phyloP scores from a whole-genome alignment of 1,140 invertebrate genomes.

The Papilio glaucus region DNA sequence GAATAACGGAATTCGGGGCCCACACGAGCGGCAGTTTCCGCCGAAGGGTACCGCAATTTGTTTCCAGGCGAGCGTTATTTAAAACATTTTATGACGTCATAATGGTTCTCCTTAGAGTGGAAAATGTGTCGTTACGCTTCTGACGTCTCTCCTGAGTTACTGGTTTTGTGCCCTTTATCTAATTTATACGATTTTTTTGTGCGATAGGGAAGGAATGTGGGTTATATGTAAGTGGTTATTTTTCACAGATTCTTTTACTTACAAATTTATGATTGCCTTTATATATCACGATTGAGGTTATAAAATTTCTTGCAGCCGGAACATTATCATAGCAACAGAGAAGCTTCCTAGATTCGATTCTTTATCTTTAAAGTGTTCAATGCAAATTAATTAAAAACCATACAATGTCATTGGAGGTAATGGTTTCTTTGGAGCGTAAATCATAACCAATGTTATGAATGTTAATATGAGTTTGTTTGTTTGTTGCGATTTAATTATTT shows the following conservation, averaged over 20 bases:
- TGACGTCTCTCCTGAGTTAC: constrained; percentile 13
- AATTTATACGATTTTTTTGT: neutral
- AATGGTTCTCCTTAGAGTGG: constrained; percentile 17
- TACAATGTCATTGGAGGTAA: no score
- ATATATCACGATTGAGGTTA: neutral
- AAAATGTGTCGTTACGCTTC: constrained; percentile 10
- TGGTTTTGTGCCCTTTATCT: neutral
- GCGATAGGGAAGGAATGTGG: neutral
- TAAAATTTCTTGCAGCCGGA: no score
- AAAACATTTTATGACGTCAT: constrained; percentile 29
- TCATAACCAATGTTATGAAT: no score
- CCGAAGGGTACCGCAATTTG: constrained; percentile 28
- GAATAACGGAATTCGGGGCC: constrained; percentile 30
- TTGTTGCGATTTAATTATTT: no score
- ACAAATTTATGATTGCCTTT: neutral
- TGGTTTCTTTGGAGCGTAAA: no score
- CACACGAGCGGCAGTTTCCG: constrained; percentile 31
- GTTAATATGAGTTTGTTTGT: no score
- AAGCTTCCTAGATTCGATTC: no score
- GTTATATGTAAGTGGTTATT: neutral
- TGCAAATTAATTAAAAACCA: no score
- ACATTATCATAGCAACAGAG: no score
- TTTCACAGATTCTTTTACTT: neutral
- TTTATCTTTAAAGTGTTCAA: no score
- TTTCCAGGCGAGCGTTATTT: constrained; percentile 25